These are phyloP conservation scores for Vanacampus margaritifer DNA, from an alignment of 2,113 vertebrate species.

Conservation along the genomic window DNA sequence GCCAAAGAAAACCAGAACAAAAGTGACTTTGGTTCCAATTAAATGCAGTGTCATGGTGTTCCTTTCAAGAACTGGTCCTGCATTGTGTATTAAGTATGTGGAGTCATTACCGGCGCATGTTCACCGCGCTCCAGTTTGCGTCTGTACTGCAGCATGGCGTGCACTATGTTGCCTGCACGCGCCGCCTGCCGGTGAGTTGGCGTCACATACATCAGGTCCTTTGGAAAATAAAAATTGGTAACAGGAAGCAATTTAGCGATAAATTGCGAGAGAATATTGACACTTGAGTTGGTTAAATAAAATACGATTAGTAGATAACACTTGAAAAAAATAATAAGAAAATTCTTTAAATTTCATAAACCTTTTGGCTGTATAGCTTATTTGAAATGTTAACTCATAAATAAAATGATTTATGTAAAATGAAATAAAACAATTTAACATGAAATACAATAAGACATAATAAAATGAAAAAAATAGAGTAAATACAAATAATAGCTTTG, in stretches of 20 bases:
- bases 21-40: neutral
- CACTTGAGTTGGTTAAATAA: neutral
- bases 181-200: slow-evolving; percentile 82
- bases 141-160: slow-evolving; percentile 86
- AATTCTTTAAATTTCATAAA: neutral
- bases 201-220: slow-evolving; percentile 81
- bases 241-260: neutral
- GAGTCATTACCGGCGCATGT: slow-evolving; percentile 75
- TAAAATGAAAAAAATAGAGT: too few relatives aligned
- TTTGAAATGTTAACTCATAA: too few relatives aligned
- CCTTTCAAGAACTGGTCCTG: neutral
- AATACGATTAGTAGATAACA: neutral
- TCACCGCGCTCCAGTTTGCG: slow-evolving; percentile 88
- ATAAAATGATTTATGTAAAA: too few relatives aligned
- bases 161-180: slow-evolving; percentile 81
- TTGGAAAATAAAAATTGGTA: neutral
- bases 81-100: too few relatives aligned
- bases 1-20: neutral
- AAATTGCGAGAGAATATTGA: neutral
- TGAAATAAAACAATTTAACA: too few relatives aligned
- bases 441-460: too few relatives aligned
- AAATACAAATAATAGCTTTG: too few relatives aligned
- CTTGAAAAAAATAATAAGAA: neutral
- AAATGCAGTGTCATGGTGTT: neutral
- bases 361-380: too few relatives aligned